Base-by-base conservation (phyloP, 2,888 invertebrate genomes). In the Andrena minutula region DNA sequence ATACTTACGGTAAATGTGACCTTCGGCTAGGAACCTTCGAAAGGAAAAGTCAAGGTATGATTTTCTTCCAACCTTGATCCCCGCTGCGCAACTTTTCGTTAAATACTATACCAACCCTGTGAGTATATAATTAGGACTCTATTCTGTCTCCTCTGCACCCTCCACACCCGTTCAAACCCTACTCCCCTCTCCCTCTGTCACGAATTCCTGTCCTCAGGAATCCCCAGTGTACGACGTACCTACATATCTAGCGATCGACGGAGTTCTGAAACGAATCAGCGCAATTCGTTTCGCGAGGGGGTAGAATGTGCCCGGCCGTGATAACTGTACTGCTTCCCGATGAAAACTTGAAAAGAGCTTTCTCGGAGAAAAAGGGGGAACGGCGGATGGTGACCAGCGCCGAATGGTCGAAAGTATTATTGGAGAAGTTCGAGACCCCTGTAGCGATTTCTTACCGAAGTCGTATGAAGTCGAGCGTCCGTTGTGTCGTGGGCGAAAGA, bases 331-430 rank as follows among this genome's bases (percentile, higher is more conserved):
- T 35, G 78, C 82, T 72, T 71, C 79, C 60, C 88, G 87, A 88
- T 85, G 87, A 73, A 87, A 87, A 86, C 88, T 86, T 84, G 76
- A 85, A 81, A 86, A 83, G 82, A 77, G 83, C 75, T 86, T 84
- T 84, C 84, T 78, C 64, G 35, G 28, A 65, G 72, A 64, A 70
- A 70, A 71, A 80, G 63, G 53, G 69, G 60, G 63, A 41, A 41
- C 32, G 49, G 64, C 56, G 32, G 35, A 65, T 63, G 51, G 69
- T 69, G 77, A 63, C 68, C 78, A 61, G 63, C 41, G 64, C 28
- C 78, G 74, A 84, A 78, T 75, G 73, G 77, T 53, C 66, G 73
- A 79, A 88, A 88, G 88, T 88, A 84, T 88, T 88, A 88, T 88
- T 88, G 88, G 83, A 88, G 87, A 88, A 88, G 88, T 88, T 88